Evolutionary conservation across 2,113 vertebrate species (phyloP).

Genomic region (Macquaria australasica): DNA sequence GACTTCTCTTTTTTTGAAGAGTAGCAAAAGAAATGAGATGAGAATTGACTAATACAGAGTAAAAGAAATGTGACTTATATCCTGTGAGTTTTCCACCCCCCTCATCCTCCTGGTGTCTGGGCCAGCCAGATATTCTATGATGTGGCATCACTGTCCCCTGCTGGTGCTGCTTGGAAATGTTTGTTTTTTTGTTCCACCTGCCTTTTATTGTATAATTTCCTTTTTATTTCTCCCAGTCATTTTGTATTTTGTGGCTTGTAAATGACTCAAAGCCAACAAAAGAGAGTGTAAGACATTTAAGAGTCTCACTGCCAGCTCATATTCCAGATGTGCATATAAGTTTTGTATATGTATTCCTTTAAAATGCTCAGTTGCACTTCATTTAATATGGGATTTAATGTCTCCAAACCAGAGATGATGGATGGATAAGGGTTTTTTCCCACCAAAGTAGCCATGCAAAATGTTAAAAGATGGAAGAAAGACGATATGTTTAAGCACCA

Average conservation of each 20-base stretch:
- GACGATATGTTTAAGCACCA: slow-evolving; percentile 7
- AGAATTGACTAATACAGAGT: neutral
- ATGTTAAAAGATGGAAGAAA: neutral
- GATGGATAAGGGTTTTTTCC: neutral
- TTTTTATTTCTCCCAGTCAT: neutral
- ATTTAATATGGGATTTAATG: neutral
- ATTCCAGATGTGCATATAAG: neutral
- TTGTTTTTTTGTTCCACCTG: neutral
- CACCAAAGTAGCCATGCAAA: neutral
- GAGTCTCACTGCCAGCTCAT: neutral
- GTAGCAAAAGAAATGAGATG: neutral
- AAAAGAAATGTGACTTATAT: slow-evolving; percentile 14
- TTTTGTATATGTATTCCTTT: neutral
- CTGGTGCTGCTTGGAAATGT: slow-evolving; percentile 26
- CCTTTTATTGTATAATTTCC: neutral
- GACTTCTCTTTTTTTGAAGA: neutral
- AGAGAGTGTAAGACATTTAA: neutral
- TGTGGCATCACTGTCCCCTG: slow-evolving; percentile 63
- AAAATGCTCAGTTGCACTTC: neutral
- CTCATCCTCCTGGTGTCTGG: neutral
- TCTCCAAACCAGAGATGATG: neutral
- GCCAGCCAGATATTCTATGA: neutral
- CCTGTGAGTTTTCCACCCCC: slow-evolving; percentile 13
- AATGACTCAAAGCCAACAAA: neutral
- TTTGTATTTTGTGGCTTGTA: neutral